Conservation (phyloP, 2,888 invertebrate species). For the Agrilus biguttatus region DNA sequence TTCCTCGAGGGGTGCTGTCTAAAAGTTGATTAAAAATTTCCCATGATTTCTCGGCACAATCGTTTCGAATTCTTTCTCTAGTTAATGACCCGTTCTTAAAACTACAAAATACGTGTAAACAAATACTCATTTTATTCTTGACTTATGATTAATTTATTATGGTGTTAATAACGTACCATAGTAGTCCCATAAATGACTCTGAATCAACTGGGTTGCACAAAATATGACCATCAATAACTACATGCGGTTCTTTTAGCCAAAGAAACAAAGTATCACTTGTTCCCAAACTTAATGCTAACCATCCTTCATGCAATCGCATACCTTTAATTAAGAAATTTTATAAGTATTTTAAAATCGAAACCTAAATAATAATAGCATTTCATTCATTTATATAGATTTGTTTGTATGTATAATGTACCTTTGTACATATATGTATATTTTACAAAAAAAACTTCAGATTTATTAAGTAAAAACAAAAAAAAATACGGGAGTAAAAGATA, state of each 20-base stretch:
- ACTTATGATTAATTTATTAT: too few species aligned
- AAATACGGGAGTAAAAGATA: too few species aligned
- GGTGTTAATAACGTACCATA: slow-evolving; percentile 49
- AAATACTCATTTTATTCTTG: slow-evolving; percentile 3
- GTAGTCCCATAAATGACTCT: slow-evolving; percentile 71
- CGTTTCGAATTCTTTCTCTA: slow-evolving; percentile 66
- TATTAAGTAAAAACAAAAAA: too few species aligned
- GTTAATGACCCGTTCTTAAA: slow-evolving; percentile 91
- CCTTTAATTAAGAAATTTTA: slow-evolving; percentile 34
- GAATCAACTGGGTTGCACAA: slow-evolving; percentile 72
- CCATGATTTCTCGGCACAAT: slow-evolving; percentile 67
- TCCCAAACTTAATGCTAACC: slow-evolving; percentile 79
- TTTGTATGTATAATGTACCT: too few species aligned
- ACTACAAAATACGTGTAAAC: slow-evolving; percentile 32
- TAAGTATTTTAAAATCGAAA: slow-evolving; percentile 2
- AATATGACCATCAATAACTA: slow-evolving; percentile 67
- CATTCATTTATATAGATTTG: too few species aligned
- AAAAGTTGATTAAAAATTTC: slow-evolving; percentile 68
- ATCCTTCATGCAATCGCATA: slow-evolving; percentile 63
- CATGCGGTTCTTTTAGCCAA: slow-evolving; percentile 52
- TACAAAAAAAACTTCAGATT: too few species aligned
- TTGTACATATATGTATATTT: too few species aligned
- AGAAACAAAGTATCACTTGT: slow-evolving; percentile 89
- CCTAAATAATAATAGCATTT: not conserved
- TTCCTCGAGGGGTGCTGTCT: slow-evolving; percentile 74